Conservation (phyloP, 2,797 vertebrate species). For the Sebastes reedi region DNA sequence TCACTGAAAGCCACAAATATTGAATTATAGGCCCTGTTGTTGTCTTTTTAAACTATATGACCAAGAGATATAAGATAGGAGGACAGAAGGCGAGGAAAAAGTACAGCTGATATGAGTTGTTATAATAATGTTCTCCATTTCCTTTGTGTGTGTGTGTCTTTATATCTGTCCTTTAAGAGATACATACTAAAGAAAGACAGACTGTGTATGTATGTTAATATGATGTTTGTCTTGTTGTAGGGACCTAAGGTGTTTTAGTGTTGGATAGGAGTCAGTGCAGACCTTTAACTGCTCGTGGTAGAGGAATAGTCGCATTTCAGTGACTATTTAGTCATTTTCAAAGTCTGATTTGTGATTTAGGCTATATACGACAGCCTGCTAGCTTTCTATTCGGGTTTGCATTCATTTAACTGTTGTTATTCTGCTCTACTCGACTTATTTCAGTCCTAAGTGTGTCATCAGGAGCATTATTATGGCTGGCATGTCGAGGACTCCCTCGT, state of each 20-base stretch:
- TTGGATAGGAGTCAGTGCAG: not conserved
- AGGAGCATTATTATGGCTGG: constrained; percentile 25
- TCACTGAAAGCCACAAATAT: not conserved
- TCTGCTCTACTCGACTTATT: not conserved
- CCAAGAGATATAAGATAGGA: not conserved
- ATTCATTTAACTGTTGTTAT: not conserved
- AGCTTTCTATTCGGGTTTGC: not conserved
- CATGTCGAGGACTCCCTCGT: constrained; percentile 32
- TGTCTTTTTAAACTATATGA: not conserved
- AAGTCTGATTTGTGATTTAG: not conserved
- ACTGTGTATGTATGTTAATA: not conserved
- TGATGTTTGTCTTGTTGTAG: not conserved
- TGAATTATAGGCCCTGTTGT: not conserved
- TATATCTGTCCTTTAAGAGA: not conserved
- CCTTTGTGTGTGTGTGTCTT: not conserved
- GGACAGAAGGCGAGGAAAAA: not conserved
- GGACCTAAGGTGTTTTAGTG: not conserved
- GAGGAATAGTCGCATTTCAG: too few relatives aligned
- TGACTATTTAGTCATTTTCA: not conserved
- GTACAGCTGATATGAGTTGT: not conserved
- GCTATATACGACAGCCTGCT: not conserved
- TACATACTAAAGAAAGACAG: not conserved
- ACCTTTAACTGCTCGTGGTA: accelerated
- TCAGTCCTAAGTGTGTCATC: not conserved
- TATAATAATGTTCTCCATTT: not conserved